phyloP scores from a whole-genome alignment of 2,888 invertebrate species.

The Acleris emargana region DNA sequence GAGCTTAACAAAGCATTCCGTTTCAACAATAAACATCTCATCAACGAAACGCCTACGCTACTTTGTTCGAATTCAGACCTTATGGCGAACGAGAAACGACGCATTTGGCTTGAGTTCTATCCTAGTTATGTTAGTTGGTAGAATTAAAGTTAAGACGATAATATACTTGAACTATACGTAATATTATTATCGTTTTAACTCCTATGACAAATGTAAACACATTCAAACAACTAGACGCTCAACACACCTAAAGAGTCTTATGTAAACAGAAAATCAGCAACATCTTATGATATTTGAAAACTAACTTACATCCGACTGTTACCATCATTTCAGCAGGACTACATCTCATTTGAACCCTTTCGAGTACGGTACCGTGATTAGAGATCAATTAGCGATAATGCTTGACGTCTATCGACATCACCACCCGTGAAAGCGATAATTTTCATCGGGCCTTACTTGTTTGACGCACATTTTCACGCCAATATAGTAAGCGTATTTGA shows the following conservation, averaged over 20 bases:
- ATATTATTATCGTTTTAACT: slow-evolving; percentile 5
- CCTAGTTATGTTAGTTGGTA: neutral
- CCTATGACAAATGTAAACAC: neutral
- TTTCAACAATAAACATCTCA: slow-evolving; percentile 35
- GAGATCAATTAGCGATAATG: no score
- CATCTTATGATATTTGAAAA: slow-evolving; percentile 31
- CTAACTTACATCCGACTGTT: slow-evolving; percentile 28
- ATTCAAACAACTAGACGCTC: slow-evolving; percentile 25
- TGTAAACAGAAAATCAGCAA: slow-evolving; percentile 29
- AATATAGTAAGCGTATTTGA: neutral
- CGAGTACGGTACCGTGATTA: no score
- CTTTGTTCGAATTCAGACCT: slow-evolving; percentile 38
- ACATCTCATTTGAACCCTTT: neutral
- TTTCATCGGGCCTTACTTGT: neutral
- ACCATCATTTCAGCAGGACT: slow-evolving; percentile 23
- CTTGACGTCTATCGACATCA: no score
- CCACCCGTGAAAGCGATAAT: no score
- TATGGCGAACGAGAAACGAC: neutral
- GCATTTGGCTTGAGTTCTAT: slow-evolving; percentile 3
- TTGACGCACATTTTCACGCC: neutral
- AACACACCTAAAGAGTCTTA: slow-evolving; percentile 19
- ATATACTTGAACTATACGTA: no score
- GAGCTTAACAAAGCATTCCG: slow-evolving; percentile 16
- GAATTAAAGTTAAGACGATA: slow-evolving; percentile 1
- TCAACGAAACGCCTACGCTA: slow-evolving; percentile 44